phyloP scores from a whole-genome alignment of 2,888 invertebrate species.

The Oscheius onirici region DNA sequence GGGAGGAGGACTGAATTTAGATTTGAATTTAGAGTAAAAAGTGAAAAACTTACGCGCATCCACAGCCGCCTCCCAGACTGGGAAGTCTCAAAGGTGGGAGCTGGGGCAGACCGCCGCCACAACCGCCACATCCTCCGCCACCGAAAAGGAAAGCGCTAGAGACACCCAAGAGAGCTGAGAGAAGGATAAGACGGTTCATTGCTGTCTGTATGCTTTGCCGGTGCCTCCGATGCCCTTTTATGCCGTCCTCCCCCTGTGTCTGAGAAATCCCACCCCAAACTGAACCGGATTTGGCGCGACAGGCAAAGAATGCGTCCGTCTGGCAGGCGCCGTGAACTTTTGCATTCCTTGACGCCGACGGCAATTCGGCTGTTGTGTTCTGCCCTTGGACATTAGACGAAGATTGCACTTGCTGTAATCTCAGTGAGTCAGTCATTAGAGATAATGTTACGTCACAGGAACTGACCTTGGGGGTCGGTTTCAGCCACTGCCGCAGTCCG shows the following conservation, averaged over 20 bases:
- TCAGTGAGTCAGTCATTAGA: too few relatives aligned
- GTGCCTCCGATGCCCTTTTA: constrained; percentile 1
- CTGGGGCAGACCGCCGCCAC: neutral
- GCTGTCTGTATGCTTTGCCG: neutral
- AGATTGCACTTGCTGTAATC: too few relatives aligned
- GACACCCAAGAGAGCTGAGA: constrained; percentile 6
- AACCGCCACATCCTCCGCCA: neutral
- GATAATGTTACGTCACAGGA: too few relatives aligned
- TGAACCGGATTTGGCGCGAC: constrained; percentile 15
- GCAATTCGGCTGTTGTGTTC: too few relatives aligned
- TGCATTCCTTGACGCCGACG: constrained; percentile 1
- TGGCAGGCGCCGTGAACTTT: constrained; percentile 18
- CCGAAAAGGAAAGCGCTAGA: constrained; percentile 2
- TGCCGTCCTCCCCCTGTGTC: constrained; percentile 12
- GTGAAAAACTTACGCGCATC: neutral
- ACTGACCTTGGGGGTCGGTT: too few relatives aligned
- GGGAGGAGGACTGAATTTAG: neutral
- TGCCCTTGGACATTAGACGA: too few relatives aligned
- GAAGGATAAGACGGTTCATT: neutral
- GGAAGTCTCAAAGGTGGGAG: constrained; percentile 3
- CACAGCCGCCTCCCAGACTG: constrained; percentile 4
- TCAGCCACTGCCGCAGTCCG: too few relatives aligned
- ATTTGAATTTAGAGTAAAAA: neutral
- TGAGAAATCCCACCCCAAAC: constrained; percentile 9
- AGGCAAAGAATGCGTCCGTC: constrained; percentile 13